phyloP scores from a whole-genome alignment of 2,797 vertebrate genomes.

The Triplophysa yarkandensis region DNA sequence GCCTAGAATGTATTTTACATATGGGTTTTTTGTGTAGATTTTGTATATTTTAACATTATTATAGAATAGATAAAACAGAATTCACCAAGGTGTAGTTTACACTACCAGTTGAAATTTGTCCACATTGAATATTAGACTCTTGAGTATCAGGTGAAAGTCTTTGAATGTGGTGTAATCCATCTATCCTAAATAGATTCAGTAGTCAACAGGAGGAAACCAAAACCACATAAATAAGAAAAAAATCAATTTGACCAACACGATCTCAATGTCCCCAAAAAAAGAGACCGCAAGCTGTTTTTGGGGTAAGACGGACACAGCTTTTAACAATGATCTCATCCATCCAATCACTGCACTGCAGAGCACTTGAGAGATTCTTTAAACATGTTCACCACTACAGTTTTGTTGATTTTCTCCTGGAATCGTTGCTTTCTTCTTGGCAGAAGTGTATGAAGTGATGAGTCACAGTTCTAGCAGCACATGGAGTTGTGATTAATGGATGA shows the following conservation, averaged over 20 bases:
- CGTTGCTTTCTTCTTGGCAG: not conserved
- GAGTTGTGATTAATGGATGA: slow-evolving; percentile 43
- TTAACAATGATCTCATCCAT: not conserved
- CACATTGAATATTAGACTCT: not conserved
- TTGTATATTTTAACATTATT: no score
- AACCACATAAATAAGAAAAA: slow-evolving; percentile 22
- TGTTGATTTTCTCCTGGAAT: slow-evolving; percentile 14
- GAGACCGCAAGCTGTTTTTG: not conserved
- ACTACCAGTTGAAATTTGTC: not conserved
- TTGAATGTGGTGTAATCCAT: slow-evolving; percentile 19
- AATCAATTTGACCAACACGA: slow-evolving; percentile 30
- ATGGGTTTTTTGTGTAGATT: no score
- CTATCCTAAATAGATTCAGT: slow-evolving; percentile 14
- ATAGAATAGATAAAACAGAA: no score
- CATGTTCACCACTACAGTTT: slow-evolving; percentile 8
- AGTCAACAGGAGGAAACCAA: not conserved
- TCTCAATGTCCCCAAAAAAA: slow-evolving; percentile 15
- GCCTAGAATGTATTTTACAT: no score
- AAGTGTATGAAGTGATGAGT: slow-evolving; percentile 44
- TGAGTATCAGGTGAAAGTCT: not conserved
- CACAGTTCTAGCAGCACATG: slow-evolving; percentile 32
- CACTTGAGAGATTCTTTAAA: not conserved
- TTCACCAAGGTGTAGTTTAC: no score
- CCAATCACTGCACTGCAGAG: not conserved
- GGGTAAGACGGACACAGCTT: no score